Evolutionary conservation across 92 coral and sea anemone genomes (phyloP).

Genomic region (Palythoa grandis): DNA sequence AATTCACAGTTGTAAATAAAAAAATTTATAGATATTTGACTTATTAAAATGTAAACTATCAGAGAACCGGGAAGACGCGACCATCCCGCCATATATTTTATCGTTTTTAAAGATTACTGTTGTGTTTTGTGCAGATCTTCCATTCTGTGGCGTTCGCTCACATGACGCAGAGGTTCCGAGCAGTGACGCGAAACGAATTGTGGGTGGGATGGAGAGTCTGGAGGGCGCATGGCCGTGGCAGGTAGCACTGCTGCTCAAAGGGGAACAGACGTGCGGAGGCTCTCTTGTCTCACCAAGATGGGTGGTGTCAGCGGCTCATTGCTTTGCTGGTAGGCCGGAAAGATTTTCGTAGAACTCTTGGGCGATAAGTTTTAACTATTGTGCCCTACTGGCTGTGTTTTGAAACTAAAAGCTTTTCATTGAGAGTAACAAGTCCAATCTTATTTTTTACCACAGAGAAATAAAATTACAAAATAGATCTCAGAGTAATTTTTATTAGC

Average conservation of each 20-base stretch:
- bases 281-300: slow-evolving; percentile 75
- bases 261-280: slow-evolving; percentile 74
- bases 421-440: too few species aligned
- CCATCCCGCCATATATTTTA: too few species aligned
- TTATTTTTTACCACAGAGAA: too few species aligned
- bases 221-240: slow-evolving; percentile 94
- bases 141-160: slow-evolving; percentile 36
- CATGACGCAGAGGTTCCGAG: slow-evolving; percentile 17
- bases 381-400: too few species aligned
- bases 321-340: slow-evolving; percentile 61
- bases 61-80: too few species aligned
- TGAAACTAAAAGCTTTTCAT: too few species aligned
- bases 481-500: too few species aligned
- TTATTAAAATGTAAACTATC: too few species aligned
- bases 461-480: too few species aligned
- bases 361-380: too few species aligned
- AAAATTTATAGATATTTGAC: too few species aligned
- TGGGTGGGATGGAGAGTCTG: slow-evolving; percentile 64
- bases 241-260: slow-evolving; percentile 69
- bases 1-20: too few species aligned
- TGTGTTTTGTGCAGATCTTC: slow-evolving; percentile 9
- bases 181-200: slow-evolving; percentile 62
- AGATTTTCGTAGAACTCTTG: not conserved
- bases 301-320: slow-evolving; percentile 83
- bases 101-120: not conserved